phyloP scores from a whole-genome alignment of 1,140 invertebrate species.

The Mamestra configurata region DNA sequence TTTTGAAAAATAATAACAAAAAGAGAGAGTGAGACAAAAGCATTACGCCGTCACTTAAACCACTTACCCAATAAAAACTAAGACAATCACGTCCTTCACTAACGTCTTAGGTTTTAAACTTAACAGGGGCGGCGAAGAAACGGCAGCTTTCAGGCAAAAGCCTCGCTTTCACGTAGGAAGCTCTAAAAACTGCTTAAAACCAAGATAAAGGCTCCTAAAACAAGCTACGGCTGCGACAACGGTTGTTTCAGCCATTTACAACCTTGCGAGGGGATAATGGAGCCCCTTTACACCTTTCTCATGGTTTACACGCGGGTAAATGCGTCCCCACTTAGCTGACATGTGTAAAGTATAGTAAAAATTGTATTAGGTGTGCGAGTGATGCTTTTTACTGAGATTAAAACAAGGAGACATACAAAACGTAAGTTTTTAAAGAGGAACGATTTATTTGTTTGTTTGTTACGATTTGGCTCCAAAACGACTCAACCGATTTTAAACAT shows the following conservation, averaged over 20 bases:
- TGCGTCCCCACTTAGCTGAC: conserved; percentile 38
- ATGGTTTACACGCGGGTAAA: conserved; percentile 22
- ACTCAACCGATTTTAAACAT: too few species aligned
- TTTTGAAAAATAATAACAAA: too few species aligned
- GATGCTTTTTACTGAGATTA: neutral
- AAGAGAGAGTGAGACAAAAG: too few species aligned
- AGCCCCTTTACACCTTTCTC: conserved; percentile 45
- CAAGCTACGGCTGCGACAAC: conserved; percentile 32
- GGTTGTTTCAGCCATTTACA: conserved; percentile 46
- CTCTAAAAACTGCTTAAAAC: conserved; percentile 47
- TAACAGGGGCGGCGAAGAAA: conserved; percentile 16
- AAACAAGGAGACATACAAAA: neutral
- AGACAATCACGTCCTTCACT: conserved; percentile 2
- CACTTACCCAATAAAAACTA: neutral
- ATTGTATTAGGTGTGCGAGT: conserved; percentile 9
- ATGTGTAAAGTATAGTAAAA: conserved; percentile 34
- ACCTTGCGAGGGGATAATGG: conserved; percentile 41
- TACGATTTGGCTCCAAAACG: too few species aligned
- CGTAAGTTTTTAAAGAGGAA: too few species aligned
- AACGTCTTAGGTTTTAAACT: conserved; percentile 42
- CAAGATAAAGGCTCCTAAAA: conserved; percentile 44
- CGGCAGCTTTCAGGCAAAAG: conserved; percentile 14
- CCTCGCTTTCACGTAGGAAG: conserved; percentile 4
- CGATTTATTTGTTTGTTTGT: too few species aligned
- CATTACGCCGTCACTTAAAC: neutral